Evolutionary conservation across 2,888 invertebrate species (phyloP).

Genomic region (Trichopoda pennipes): DNA sequence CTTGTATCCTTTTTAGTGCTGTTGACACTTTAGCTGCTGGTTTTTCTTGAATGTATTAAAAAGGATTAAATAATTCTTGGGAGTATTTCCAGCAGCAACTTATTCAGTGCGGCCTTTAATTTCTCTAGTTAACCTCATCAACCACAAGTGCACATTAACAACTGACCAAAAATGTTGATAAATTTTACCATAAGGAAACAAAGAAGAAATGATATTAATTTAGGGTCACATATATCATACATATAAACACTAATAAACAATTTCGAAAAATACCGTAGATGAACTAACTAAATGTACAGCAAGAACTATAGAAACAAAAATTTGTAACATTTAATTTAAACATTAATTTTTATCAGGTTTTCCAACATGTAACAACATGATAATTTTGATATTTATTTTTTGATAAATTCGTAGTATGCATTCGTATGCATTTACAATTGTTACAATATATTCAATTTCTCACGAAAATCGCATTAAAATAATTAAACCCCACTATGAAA

Average conservation of each 20-base stretch:
- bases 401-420: no score
- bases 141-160: constrained; percentile 76
- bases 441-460: no score
- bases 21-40: constrained; percentile 74
- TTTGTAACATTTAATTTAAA: no score
- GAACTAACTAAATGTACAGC: no score
- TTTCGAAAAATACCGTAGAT: no score
- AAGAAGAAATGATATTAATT: constrained; percentile 28
- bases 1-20: constrained; percentile 71
- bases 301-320: no score
- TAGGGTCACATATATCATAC: constrained; percentile 4
- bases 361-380: no score
- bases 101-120: constrained; percentile 36
- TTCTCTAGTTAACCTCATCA: constrained; percentile 73
- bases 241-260: neutral
- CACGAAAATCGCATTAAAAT: no score
- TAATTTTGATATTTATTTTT: no score
- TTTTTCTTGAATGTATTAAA: constrained; percentile 37
- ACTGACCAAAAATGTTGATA: constrained; percentile 59
- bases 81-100: constrained; percentile 21
- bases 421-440: no score
- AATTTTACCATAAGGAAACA: constrained; percentile 13
- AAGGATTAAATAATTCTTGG: constrained; percentile 47
- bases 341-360: no score
- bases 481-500: no score